Evolutionary conservation across 2,888 invertebrate species (phyloP).

Genomic region (Scaptomyza parva): DNA sequence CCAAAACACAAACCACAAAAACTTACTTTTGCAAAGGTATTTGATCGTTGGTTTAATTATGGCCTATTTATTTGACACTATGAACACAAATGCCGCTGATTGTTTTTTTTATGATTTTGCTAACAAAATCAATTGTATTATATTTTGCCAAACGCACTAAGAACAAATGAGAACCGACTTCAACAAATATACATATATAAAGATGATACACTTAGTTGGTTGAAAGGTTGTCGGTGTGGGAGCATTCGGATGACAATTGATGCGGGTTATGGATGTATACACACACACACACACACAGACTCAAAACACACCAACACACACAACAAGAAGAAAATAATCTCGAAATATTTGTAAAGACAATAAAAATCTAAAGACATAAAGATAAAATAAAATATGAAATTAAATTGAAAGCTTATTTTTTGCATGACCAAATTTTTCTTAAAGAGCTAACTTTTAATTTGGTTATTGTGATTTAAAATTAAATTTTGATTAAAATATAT

Average conservation of each 20-base stretch:
- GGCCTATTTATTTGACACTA: conserved; percentile 23
- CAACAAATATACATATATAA: conserved; percentile 4
- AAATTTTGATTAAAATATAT: conserved; percentile 34
- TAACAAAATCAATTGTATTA: conserved; percentile 61
- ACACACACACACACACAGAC: conserved; percentile 25
- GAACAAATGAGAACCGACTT: conserved; percentile 45
- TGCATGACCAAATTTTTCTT: conserved; percentile 18
- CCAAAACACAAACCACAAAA: conserved; percentile 28
- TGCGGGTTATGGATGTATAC: conserved; percentile 54
- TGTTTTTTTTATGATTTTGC: conserved; percentile 56
- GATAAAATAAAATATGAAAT: conserved; percentile 13
- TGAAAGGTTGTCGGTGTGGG: conserved; percentile 40
- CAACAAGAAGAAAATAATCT: conserved; percentile 55
- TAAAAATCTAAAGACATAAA: conserved; percentile 14
- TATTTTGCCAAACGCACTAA: conserved; percentile 59
- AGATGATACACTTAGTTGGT: conserved; percentile 29
- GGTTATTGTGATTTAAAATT: conserved; percentile 33
- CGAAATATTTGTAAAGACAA: conserved; percentile 67
- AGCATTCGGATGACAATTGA: conserved; percentile 35
- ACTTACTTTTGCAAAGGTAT: conserved; percentile 60
- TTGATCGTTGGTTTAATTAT: conserved; percentile 48
- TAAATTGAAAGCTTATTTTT: conserved; percentile 7
- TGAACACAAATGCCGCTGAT: conserved; percentile 32
- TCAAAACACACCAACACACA: conserved; percentile 38
- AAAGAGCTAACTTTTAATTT: conserved; percentile 26